Base-by-base conservation (phyloP, 2,797 vertebrate species). In the Odontamblyopus lacepedii region DNA sequence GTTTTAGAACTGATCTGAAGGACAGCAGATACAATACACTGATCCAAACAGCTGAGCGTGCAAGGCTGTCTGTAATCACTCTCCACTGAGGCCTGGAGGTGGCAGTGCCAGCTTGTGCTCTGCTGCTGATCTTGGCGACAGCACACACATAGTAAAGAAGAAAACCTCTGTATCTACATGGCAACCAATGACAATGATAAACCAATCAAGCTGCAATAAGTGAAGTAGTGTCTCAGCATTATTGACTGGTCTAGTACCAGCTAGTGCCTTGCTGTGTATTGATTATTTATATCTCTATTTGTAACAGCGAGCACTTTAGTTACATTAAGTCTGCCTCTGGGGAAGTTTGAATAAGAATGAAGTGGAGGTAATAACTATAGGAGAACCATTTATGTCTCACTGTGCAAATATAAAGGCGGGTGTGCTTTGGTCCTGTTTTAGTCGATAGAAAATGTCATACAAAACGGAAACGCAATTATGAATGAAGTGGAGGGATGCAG, bases 261-360 rank as follows among this genome's bases (percentile, higher is more conserved):
- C 65, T 72, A 72, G 73, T 76, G 76, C 73, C 73, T 61, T 18
- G 27, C 75, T 71, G 71, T 85, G 80, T 88, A 23, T 90, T 88
- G 83, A 91, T 92, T 87, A 87, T 91, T 85, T 71, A 87, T 86
- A 75, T 82, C 79, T 83, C 76, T 84, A 84, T 87, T 86, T 88
- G 80, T 81, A 87, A 88, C 82, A 80, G 66, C 57, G 61, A 79
- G 87, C 86, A 89, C 86, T 89, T 89, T 75, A 67, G 82, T 92
- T 90, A 84, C 86, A 79, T 90, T 38, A 92, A 92, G 80, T 73
- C 75, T 73, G 77, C 78, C 87, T 82, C 85, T 63, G 75, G 83
- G 84, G 87, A 60, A 81, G 78, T 69, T 67, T 73, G 78, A 73
- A 85, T 77, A 77, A 79, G 83, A 85, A 85, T 80, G 79, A 82